Conservation (phyloP, 2,888 invertebrate genomes). For the Drosophila antonietae region DNA sequence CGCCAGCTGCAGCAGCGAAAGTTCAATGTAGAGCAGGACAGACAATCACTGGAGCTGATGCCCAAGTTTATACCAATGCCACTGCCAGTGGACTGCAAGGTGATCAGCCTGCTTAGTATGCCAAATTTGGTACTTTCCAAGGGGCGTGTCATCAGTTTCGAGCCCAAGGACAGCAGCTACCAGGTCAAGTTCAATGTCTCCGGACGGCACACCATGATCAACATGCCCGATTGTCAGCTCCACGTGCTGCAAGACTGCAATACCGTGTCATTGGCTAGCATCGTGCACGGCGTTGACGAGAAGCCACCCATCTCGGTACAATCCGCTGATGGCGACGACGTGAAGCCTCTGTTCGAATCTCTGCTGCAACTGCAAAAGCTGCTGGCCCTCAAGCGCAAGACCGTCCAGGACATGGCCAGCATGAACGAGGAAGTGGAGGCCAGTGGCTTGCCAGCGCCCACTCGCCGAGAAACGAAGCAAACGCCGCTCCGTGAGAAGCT, state of each 20-base stretch:
- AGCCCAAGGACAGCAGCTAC: slow-evolving; percentile 39
- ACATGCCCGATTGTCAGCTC: slow-evolving; percentile 37
- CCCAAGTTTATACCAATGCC: slow-evolving; percentile 52
- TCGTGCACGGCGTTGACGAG: slow-evolving; percentile 25
- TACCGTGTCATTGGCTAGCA: slow-evolving; percentile 8
- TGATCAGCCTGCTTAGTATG: slow-evolving; percentile 30
- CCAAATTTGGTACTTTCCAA: slow-evolving; percentile 17
- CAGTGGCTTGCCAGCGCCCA: not conserved
- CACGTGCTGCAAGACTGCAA: slow-evolving; percentile 25
- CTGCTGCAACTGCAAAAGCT: slow-evolving; percentile 44
- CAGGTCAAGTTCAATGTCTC: slow-evolving; percentile 34
- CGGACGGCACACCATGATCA: slow-evolving; percentile 13
- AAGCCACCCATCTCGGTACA: not conserved
- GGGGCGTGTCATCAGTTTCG: slow-evolving; percentile 40
- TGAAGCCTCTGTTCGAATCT: slow-evolving; percentile 31
- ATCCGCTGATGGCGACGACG: not conserved
- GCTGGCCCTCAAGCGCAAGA: slow-evolving; percentile 30
- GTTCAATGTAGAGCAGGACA: slow-evolving; percentile 10
- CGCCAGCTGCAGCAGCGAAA: slow-evolving; percentile 49
- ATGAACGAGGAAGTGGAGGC: slow-evolving; percentile 45
- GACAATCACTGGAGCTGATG: slow-evolving; percentile 24
- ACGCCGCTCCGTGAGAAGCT: slow-evolving; percentile 32
- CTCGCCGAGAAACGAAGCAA: slow-evolving; percentile 45
- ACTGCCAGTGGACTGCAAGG: slow-evolving; percentile 34
- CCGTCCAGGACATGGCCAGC: slow-evolving; percentile 40